Conservation (phyloP, 2,888 invertebrate genomes). For the Drosophila mettleri region DNA sequence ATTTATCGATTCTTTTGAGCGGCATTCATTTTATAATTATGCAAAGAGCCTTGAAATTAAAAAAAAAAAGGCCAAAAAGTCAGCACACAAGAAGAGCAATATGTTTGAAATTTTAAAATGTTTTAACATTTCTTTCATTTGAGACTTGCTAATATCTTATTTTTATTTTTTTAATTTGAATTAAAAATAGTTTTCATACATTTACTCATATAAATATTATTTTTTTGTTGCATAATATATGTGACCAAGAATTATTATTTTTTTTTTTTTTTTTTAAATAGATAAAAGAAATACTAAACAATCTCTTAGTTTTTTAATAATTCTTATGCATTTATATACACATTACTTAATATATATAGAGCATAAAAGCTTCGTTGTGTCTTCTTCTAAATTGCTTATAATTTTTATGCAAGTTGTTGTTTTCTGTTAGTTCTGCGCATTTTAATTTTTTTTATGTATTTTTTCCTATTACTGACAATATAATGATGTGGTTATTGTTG, state of each 20-base stretch:
- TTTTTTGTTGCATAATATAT: no score
- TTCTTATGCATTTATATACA: no score
- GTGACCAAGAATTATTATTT: no score
- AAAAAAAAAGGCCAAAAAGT: not conserved
- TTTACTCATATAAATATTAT: no score
- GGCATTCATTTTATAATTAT: not conserved
- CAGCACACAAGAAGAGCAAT: not conserved
- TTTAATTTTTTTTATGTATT: constrained; percentile 26
- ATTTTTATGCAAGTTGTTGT: constrained; percentile 25
- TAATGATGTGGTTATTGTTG: constrained; percentile 17
- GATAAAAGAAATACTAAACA: no score
- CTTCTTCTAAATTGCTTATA: constrained; percentile 22
- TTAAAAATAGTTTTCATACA: no score
- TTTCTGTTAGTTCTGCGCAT: constrained; percentile 36
- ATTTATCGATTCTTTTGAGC: not conserved
- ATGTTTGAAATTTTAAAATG: not conserved
- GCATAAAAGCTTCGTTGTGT: not conserved
- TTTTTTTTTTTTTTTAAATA: no score
- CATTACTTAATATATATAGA: no score
- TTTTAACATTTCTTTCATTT: no score
- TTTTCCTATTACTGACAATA: constrained; percentile 46
- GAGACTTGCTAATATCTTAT: not conserved
- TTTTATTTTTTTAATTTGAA: no score
- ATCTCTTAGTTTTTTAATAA: no score
- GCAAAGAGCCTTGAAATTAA: not conserved